A percentile compares a stretch with the other conserved stretches of the same genome.
These are phyloP conservation scores for Sinodicranocentrus sp. DNA, from an alignment of 2,888 invertebrate species.

Conservation along the genomic window DNA sequence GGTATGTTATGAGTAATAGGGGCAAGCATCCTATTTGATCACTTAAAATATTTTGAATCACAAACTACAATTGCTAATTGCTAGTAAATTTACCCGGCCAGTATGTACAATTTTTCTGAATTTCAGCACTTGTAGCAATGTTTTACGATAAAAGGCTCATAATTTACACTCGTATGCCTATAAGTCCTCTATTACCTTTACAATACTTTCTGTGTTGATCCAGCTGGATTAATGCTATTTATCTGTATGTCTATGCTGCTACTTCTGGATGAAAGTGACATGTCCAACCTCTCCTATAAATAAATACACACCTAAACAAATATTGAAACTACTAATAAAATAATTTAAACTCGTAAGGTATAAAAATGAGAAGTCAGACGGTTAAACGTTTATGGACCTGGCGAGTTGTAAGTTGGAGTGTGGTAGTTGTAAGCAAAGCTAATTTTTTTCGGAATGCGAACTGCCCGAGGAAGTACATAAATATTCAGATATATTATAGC, in stretches of 20 bases:
- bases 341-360: conserved; percentile 33
- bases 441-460: conserved; percentile 15
- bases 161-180: conserved; percentile 44
- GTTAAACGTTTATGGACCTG: conserved; percentile 18
- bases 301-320: conserved; percentile 37
- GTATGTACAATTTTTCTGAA: conserved; percentile 51
- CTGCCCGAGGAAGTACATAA: conserved; percentile 39
- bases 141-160: conserved; percentile 39
- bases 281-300: conserved; percentile 40
- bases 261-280: conserved; percentile 44
- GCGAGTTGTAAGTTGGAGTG: background rate
- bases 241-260: conserved; percentile 34
- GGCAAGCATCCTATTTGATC: conserved; percentile 5
- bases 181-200: conserved; percentile 46
- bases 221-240: background rate
- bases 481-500: conserved; percentile 37
- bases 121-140: conserved; percentile 28
- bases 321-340: conserved; percentile 46
- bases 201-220: conserved; percentile 48
- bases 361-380: conserved; percentile 16
- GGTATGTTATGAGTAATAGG: conserved; percentile 5
- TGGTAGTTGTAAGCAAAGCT: conserved; percentile 11
- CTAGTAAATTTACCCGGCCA: conserved; percentile 55
- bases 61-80: conserved; percentile 43
- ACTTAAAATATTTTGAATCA: conserved; percentile 32